Conservation (phyloP, 2,888 invertebrate genomes). For the Chaitophorus viminalis region DNA sequence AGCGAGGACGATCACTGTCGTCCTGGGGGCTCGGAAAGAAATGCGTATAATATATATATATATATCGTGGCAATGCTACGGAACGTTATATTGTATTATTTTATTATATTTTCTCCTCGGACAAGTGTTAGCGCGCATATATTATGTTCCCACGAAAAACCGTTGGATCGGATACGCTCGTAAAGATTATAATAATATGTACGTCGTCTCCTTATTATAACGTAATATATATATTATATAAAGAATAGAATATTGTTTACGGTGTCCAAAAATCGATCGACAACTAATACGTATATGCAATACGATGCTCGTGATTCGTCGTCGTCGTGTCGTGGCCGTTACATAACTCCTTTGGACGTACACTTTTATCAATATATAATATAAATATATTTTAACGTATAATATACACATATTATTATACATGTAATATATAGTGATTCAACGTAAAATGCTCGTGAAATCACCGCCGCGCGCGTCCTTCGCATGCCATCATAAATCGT, state of each 20-base stretch:
- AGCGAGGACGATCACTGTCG: not conserved
- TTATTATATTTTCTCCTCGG: not conserved
- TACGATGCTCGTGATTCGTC: not conserved
- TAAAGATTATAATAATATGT: too few relatives aligned
- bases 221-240: not conserved
- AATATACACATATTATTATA: too few relatives aligned
- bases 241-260: not conserved
- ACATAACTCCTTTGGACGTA: too few relatives aligned
- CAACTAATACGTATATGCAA: too few relatives aligned
- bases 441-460: not conserved
- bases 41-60: not conserved
- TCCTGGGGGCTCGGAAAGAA: not conserved
- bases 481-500: not conserved
- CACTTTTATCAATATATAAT: too few relatives aligned
- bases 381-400: too few relatives aligned
- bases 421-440: not conserved
- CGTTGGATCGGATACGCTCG: not conserved
- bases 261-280: not conserved
- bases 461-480: not conserved
- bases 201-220: not conserved
- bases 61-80: too few relatives aligned
- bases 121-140: not conserved
- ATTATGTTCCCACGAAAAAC: slow-evolving; percentile 25
- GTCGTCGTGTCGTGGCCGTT: not conserved
- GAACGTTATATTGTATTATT: not conserved